Percentiles rank a stretch among this genome's conserved stretches.
phyloP scores from a whole-genome alignment of 2,888 invertebrate species.

The Agrotis clavis region DNA sequence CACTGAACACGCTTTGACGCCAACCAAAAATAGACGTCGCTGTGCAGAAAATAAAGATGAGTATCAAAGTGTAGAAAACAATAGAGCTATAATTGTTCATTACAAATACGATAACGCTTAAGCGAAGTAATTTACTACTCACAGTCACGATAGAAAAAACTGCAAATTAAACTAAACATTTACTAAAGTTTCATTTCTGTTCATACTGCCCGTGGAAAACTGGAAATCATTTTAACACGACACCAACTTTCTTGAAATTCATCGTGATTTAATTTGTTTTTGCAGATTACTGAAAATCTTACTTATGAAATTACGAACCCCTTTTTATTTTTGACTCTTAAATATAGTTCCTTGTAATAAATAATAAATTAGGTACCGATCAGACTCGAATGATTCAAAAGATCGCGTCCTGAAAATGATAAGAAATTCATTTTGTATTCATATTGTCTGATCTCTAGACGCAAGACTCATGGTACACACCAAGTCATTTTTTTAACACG shows the following conservation, averaged over 20 bases:
- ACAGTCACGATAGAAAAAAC: neutral
- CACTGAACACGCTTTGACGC: slow-evolving; percentile 1
- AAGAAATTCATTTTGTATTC: neutral
- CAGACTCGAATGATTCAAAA: neutral
- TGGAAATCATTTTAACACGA: slow-evolving; percentile 10
- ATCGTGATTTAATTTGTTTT: slow-evolving; percentile 18
- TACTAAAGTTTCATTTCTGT: neutral
- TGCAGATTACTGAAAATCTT: neutral
- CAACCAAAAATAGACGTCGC: slow-evolving; percentile 1
- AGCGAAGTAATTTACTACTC: neutral
- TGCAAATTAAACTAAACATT: neutral
- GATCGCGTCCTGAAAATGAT: neutral
- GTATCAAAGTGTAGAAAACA: slow-evolving; percentile 2
- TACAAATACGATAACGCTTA: neutral
- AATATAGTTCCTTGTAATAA: neutral
- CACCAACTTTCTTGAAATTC: slow-evolving; percentile 25
- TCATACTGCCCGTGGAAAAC: slow-evolving; percentile 2
- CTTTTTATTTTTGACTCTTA: slow-evolving; percentile 5
- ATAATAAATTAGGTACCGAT: neutral
- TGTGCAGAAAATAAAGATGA: slow-evolving; percentile 11
- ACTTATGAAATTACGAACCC: neutral
- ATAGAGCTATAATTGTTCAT: neutral
- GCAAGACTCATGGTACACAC: neutral
- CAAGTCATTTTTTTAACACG: too few species aligned
- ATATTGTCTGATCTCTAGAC: neutral